phyloP scores from a whole-genome alignment of 2,888 invertebrate species.

The Hedya salicella region DNA sequence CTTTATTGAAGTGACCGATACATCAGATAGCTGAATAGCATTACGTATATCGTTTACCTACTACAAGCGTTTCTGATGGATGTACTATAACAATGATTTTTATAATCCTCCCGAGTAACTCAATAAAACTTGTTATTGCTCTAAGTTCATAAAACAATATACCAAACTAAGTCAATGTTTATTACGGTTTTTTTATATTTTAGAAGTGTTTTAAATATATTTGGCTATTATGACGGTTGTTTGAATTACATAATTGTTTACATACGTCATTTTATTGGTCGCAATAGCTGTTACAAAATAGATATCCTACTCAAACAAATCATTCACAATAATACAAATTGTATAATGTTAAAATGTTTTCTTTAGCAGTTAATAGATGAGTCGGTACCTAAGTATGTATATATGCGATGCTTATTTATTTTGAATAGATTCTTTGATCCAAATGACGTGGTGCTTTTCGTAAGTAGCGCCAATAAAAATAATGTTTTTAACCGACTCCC shows the following conservation, averaged over 20 bases:
- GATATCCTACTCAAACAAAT: neutral
- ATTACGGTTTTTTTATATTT: constrained; percentile 39
- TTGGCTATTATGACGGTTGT: constrained; percentile 29
- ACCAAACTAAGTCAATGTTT: constrained; percentile 40
- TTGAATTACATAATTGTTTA: constrained; percentile 4
- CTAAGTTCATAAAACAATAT: constrained; percentile 43
- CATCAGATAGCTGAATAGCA: constrained; percentile 33
- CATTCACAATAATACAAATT: neutral
- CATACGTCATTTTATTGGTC: constrained; percentile 16
- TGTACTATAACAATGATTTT: constrained; percentile 39
- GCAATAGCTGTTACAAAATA: constrained; percentile 7
- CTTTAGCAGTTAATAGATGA: no score
- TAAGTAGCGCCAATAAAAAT: no score
- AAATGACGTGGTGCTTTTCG: no score
- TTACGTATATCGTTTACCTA: constrained; percentile 18
- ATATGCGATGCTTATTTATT: no score
- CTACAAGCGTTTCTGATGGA: constrained; percentile 12
- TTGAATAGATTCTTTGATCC: no score
- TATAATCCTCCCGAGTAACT: constrained; percentile 38
- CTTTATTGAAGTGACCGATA: constrained; percentile 45
- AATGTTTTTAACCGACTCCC: no score
- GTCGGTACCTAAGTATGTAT: no score
- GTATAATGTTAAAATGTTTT: neutral
- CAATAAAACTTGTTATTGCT: constrained; percentile 42
- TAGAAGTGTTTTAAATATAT: constrained; percentile 34